phyloP scores from a whole-genome alignment of 2,888 invertebrate genomes.

The Leptinotarsa rubiginosa region DNA sequence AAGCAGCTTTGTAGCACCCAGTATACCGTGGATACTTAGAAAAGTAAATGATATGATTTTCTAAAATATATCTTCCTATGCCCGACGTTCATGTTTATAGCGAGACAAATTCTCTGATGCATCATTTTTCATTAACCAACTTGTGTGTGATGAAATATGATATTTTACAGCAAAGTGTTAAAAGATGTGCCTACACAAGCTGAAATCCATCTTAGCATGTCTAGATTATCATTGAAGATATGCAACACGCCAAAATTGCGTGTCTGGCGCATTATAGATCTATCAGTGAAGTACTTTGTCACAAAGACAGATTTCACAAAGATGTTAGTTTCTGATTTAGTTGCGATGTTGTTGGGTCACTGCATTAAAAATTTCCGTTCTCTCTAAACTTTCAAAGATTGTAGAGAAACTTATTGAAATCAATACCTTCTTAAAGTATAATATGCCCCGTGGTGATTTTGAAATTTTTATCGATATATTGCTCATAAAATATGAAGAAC shows the following conservation, averaged over 20 bases:
- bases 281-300: constrained; percentile 12
- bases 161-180: constrained; percentile 44
- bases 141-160: constrained; percentile 43
- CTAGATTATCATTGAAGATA: constrained; percentile 39
- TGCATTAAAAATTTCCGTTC: background rate
- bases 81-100: constrained; percentile 12
- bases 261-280: constrained; percentile 18
- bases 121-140: constrained; percentile 33
- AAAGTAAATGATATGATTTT: background rate
- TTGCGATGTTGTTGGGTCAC: background rate
- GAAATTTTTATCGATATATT: too few species aligned
- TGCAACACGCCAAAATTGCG: constrained; percentile 25
- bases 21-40: too few species aligned
- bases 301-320: background rate
- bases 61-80: constrained; percentile 7
- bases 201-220: constrained; percentile 34
- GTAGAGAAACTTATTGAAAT: too few species aligned
- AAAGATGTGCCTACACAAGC: constrained; percentile 43
- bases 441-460: too few species aligned
- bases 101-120: constrained; percentile 11
- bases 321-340: background rate
- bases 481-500: too few species aligned
- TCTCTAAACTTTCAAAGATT: too few species aligned
- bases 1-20: too few species aligned
- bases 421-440: too few species aligned